Base-by-base conservation (phyloP, 1,140 invertebrate genomes). In the Bombyx mandarina region DNA sequence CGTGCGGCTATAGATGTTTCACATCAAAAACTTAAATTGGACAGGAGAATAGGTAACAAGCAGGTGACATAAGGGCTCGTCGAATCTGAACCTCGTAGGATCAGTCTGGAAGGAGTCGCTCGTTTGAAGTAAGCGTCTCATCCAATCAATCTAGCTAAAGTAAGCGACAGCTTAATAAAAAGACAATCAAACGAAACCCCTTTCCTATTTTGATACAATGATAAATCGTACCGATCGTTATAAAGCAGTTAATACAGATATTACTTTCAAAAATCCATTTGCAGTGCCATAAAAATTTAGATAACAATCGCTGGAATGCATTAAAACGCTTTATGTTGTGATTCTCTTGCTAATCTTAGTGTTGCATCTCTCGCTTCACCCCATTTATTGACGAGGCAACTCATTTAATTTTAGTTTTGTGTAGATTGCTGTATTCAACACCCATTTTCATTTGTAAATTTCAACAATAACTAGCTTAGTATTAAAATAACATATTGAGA, bases 261-360 rank as follows among this genome's bases (percentile, higher is more conserved):
- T 75, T 66, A 75, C 75, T 81, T 81, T 82, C 71, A 80, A 71
- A 85, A 78, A 71, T 61, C 74, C 71, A 82, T 82, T 86, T 75
- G 70, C 71, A 58, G 65, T 63, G 71, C 71, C 71, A 81, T 83
- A 82, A 83, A 76, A 72, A 62, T 52, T 57, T 58, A 69, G 80
- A 86, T 83, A 79, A 65, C 70, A 71, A 86, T 84, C 79, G 59
- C 56, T 60, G 61, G 71, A 77, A 65, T 69, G 72, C 74, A 74
- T 79, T 79, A 75, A 80, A 82, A 70, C 69, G 69, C 75, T 82
- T 77, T 75, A 66, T 63, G 26, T 35, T 35, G 26, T 35, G 26
- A 35, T 35, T 35, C 26, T 35, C 26, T 35, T 35, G 26, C 60
- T 56, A 82, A 82, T 85, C 82, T 85, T 82, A 78, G 77, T 77